Evolutionary conservation across 2,888 invertebrate genomes (phyloP).

Genomic region (Rapana venosa): DNA sequence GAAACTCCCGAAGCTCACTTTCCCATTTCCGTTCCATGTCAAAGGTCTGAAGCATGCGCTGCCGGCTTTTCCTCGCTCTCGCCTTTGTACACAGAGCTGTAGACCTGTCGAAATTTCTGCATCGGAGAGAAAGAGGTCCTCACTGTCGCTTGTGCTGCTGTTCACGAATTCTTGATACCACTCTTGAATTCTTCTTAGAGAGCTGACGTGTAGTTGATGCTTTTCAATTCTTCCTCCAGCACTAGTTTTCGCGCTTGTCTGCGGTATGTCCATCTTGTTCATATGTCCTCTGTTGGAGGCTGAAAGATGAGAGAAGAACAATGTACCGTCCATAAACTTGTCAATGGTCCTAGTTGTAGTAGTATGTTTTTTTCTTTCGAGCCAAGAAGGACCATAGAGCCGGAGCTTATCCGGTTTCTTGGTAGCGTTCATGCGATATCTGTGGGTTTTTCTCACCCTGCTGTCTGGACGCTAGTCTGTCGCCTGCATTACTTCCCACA

Average conservation of each 20-base stretch:
- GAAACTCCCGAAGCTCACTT: constrained; percentile 42
- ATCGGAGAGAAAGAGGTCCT: constrained; percentile 14
- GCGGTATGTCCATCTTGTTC: constrained; percentile 15
- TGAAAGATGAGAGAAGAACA: not conserved
- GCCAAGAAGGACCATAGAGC: too few relatives aligned
- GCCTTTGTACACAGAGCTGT: constrained; percentile 35
- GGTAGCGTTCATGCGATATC: too few relatives aligned
- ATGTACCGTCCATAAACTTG: too few relatives aligned
- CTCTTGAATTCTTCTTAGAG: constrained; percentile 39
- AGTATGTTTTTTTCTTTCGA: too few relatives aligned
- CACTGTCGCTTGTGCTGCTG: not conserved
- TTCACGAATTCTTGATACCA: constrained; percentile 40
- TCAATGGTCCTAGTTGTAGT: too few relatives aligned
- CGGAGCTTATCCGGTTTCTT: too few relatives aligned
- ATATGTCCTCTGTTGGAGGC: not conserved
- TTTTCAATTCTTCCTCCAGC: not conserved
- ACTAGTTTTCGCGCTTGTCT: not conserved
- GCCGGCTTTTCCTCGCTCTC: constrained; percentile 28
- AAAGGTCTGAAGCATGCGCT: constrained; percentile 41
- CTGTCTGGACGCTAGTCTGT: too few relatives aligned
- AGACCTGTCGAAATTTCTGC: constrained; percentile 36
- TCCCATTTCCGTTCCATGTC: constrained; percentile 33
- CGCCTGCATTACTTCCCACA: too few relatives aligned
- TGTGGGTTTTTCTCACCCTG: too few relatives aligned
- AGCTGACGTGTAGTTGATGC: constrained; percentile 23